A percentile compares a stretch with the other conserved stretches of the same genome.
Conservation (phyloP, 1,140 invertebrate genomes). For the Philopotamus ludificatus region DNA sequence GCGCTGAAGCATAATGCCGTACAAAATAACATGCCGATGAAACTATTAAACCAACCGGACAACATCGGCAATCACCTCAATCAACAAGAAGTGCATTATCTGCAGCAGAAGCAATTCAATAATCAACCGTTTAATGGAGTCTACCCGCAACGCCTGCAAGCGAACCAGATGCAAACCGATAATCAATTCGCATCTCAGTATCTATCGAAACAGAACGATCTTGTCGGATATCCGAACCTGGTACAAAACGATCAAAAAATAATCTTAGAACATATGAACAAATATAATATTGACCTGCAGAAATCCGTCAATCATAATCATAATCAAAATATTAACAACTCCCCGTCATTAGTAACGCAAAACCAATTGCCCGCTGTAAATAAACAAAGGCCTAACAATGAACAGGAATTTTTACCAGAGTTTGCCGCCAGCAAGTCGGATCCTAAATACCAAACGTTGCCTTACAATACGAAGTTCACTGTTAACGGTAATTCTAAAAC, state of each 20-base stretch:
- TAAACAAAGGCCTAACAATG: slow-evolving; percentile 51
- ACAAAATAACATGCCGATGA: slow-evolving; percentile 56
- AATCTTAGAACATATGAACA: slow-evolving; percentile 51
- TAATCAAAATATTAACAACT: slow-evolving; percentile 40
- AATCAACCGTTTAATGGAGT: slow-evolving; percentile 45
- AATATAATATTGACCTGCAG: slow-evolving; percentile 44
- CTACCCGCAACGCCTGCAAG: slow-evolving; percentile 46
- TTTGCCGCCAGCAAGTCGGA: slow-evolving; percentile 76
- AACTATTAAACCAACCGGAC: slow-evolving; percentile 53
- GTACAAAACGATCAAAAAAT: slow-evolving; percentile 48
- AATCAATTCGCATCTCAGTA: slow-evolving; percentile 44
- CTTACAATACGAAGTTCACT: slow-evolving; percentile 83
- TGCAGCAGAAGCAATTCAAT: slow-evolving; percentile 48
- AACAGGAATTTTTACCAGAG: slow-evolving; percentile 56
- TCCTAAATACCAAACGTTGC: slow-evolving; percentile 91
- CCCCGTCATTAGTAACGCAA: slow-evolving; percentile 50
- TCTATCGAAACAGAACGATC: slow-evolving; percentile 48
- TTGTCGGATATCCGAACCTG: slow-evolving; percentile 45
- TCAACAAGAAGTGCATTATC: slow-evolving; percentile 54
- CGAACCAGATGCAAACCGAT: slow-evolving; percentile 47
- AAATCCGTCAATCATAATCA: slow-evolving; percentile 37
- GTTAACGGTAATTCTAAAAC: slow-evolving; percentile 53
- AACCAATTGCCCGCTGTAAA: slow-evolving; percentile 49
- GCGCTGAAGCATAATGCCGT: slow-evolving; percentile 53
- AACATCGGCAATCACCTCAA: slow-evolving; percentile 53